Evolutionary conservation across 2,113 vertebrate species (phyloP).

Genomic region (Pardalotus punctatus): DNA sequence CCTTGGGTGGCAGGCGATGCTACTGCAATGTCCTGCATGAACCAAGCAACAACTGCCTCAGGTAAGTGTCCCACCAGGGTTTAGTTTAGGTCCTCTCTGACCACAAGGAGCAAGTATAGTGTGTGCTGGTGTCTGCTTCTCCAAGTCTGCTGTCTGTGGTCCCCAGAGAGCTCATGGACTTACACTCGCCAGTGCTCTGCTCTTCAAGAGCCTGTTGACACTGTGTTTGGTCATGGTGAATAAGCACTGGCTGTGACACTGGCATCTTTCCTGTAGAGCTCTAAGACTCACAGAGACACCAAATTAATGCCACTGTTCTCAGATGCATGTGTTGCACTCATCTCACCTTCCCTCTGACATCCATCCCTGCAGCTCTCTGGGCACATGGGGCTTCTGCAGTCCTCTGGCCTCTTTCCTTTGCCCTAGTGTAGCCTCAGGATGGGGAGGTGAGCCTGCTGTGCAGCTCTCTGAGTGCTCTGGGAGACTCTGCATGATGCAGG

Average conservation of each 20-base stretch:
- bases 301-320: not conserved
- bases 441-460: accelerated
- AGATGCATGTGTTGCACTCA: not conserved
- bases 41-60: not conserved
- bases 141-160: not conserved
- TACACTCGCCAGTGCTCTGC: not conserved
- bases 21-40: not conserved
- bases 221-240: not conserved
- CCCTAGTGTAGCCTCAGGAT: not conserved
- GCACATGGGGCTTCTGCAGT: not conserved
- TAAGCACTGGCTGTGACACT: not conserved
- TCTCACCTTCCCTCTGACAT: too few species aligned
- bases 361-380: not conserved
- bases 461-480: not conserved
- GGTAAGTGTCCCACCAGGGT: not conserved
- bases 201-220: not conserved
- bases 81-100: not conserved
- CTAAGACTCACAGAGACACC: not conserved
- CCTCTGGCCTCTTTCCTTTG: not conserved
- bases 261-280: not conserved
- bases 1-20: not conserved
- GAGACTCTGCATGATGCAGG: not conserved
- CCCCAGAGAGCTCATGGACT: not conserved
- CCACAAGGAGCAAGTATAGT: not conserved
- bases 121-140: not conserved